Evolutionary conservation across 2,113 vertebrate genomes (phyloP).

Genomic region (Myanophis thanlyinensis): DNA sequence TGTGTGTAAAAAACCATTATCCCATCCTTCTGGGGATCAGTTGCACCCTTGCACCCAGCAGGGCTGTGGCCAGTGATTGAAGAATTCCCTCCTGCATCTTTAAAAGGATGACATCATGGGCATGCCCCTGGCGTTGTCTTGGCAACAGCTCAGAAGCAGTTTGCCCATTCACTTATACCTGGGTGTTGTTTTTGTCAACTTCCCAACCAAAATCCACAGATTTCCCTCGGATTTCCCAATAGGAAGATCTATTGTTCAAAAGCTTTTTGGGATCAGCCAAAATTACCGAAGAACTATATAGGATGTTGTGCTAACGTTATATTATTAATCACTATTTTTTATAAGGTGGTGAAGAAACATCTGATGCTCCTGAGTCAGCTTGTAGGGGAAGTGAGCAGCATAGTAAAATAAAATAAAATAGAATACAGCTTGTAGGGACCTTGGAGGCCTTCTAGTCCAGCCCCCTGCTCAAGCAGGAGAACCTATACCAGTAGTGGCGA

Average conservation of each 20-base stretch:
- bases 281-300: background rate
- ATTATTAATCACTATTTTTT: background rate
- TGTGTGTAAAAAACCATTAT: too few species aligned
- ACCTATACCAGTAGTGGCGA: background rate
- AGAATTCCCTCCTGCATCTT: background rate
- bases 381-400: background rate
- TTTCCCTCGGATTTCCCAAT: background rate
- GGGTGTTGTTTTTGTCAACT: background rate
- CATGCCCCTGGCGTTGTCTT: background rate
- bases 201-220: background rate
- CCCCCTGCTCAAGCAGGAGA: background rate
- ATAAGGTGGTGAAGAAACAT: background rate
- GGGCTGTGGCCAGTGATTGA: background rate
- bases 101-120: background rate
- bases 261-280: background rate
- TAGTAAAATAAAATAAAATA: background rate
- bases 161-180: background rate
- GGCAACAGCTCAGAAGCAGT: background rate
- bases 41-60: background rate
- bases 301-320: too few species aligned
- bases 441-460: background rate
- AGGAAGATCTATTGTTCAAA: background rate
- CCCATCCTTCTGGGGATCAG: background rate
- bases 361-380: background rate
- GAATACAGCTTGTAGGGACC: background rate